phyloP scores from a whole-genome alignment of 2,797 vertebrate genomes.

The Falco berigora region DNA sequence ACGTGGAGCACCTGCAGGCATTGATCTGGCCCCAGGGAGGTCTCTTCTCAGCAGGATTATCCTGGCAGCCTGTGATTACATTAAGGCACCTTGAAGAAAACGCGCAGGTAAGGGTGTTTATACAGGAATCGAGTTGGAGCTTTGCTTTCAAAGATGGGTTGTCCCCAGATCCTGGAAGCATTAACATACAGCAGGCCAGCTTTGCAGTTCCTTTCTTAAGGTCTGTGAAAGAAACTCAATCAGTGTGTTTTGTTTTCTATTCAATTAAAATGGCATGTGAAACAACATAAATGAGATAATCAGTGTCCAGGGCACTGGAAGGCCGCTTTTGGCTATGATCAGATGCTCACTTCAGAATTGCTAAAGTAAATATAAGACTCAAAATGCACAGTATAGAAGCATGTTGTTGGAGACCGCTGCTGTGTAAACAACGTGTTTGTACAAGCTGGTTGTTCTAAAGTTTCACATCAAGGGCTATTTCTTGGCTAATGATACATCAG shows the following conservation, averaged over 20 bases:
- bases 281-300: not conserved
- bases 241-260: not conserved
- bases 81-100: not conserved
- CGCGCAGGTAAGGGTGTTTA: not conserved
- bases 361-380: not conserved
- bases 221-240: not conserved
- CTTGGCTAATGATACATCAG: not conserved
- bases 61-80: not conserved
- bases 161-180: too few relatives aligned
- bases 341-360: not conserved
- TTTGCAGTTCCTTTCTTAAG: not conserved
- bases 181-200: not conserved
- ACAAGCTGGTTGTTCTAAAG: not conserved
- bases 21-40: not conserved
- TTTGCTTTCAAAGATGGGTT: not conserved
- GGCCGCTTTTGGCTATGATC: not conserved
- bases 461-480: not conserved
- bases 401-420: not conserved
- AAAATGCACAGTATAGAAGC: too few relatives aligned
- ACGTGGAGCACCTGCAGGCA: rapidly evolving
- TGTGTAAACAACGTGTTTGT: too few relatives aligned
- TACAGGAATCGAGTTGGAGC: not conserved
- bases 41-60: not conserved
- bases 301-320: not conserved
- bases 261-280: not conserved